Evolutionary conservation across 2,888 invertebrate species (phyloP).

Genomic region (Chorisops tibialis): DNA sequence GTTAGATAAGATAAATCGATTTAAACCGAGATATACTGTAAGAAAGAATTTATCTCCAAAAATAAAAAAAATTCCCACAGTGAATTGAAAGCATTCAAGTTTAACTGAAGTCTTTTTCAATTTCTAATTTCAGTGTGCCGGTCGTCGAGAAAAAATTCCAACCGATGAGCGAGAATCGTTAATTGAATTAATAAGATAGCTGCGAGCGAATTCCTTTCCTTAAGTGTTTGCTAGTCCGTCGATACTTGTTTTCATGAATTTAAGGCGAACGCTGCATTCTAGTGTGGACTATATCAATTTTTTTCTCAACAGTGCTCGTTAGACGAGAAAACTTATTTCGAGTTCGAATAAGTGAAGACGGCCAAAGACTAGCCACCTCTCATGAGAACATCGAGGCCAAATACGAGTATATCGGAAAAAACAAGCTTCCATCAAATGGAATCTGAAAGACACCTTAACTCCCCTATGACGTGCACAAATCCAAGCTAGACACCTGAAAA

Average conservation of each 20-base stretch:
- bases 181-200: constrained; percentile 17
- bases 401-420: background rate
- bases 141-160: constrained; percentile 1
- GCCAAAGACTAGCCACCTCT: background rate
- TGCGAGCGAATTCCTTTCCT: constrained; percentile 11
- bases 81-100: no score
- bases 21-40: no score
- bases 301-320: no score
- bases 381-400: constrained; percentile 8
- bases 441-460: background rate
- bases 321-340: no score
- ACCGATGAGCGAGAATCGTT: background rate
- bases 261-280: no score
- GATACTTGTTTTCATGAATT: no score
- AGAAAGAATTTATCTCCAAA: no score
- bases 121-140: background rate
- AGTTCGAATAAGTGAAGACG: no score
- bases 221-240: constrained; percentile 1
- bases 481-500: background rate
- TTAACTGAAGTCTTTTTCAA: no score
- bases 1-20: no score
- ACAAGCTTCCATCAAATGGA: background rate
- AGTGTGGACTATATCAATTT: no score
- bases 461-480: constrained; percentile 6
- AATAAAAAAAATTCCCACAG: no score